phyloP scores from a whole-genome alignment of 1,140 invertebrate species.

The Drosophila orosa region DNA sequence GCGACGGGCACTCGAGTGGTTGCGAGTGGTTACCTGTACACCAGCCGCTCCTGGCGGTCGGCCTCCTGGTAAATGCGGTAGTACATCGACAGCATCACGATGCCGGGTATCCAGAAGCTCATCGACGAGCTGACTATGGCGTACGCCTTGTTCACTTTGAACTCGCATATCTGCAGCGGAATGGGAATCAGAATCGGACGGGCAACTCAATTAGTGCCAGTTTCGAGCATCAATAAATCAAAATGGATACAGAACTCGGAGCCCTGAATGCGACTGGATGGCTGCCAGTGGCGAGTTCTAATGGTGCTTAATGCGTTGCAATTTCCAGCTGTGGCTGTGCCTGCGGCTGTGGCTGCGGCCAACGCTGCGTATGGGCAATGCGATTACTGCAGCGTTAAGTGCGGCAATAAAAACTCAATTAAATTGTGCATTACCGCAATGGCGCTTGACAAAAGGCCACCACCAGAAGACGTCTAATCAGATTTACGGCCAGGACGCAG shows the following conservation, averaged over 20 bases:
- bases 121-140: constrained; percentile 96
- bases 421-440: constrained; percentile 52
- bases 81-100: constrained; percentile 98
- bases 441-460: constrained; percentile 44
- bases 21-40: constrained; percentile 89
- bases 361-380: constrained; percentile 69
- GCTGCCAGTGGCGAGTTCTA: constrained; percentile 19
- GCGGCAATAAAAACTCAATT: constrained; percentile 73
- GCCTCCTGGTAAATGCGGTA: constrained; percentile 96
- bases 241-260: constrained; percentile 1
- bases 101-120: constrained; percentile 98
- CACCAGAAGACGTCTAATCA: constrained; percentile 60
- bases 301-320: constrained; percentile 27
- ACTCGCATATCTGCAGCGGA: constrained; percentile 87
- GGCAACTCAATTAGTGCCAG: constrained; percentile 34
- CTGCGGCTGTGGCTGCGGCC: constrained; percentile 12
- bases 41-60: constrained; percentile 94
- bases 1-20: constrained; percentile 60
- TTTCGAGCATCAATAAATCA: constrained; percentile 30
- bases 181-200: constrained; percentile 1
- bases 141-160: constrained; percentile 95
- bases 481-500: constrained; percentile 56
- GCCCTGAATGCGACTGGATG: not conserved
- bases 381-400: constrained; percentile 63
- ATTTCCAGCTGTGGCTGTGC: constrained; percentile 30